Conservation (phyloP, 2,888 invertebrate species). For the Automeris io region DNA sequence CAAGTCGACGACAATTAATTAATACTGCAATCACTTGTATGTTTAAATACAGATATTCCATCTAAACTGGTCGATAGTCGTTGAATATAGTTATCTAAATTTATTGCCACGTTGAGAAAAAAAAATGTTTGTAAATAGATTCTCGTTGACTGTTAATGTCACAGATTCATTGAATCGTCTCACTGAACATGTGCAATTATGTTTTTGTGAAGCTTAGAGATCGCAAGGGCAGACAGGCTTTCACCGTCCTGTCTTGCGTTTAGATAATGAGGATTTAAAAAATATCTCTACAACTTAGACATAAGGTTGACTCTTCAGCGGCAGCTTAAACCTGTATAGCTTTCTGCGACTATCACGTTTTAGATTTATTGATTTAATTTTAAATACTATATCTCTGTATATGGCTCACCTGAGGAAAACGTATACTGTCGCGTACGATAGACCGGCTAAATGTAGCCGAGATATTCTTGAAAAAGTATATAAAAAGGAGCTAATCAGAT, state of each 20-base stretch:
- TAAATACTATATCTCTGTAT: constrained; percentile 32
- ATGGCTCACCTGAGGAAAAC: constrained; percentile 27
- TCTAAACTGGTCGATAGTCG: constrained; percentile 6
- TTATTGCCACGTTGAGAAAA: constrained; percentile 16
- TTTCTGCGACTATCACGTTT: constrained; percentile 46
- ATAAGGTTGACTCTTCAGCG: constrained; percentile 47
- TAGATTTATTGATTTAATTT: constrained; percentile 55
- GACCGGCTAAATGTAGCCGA: too few relatives aligned
- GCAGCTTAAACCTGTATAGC: constrained; percentile 34
- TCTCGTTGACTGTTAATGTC: constrained; percentile 35
- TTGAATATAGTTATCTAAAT: constrained; percentile 15
- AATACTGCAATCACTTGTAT: constrained; percentile 16
- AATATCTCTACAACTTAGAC: constrained; percentile 31
- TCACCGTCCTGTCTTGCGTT: constrained; percentile 55
- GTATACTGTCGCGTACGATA: constrained; percentile 20
- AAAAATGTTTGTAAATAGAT: constrained; percentile 21
- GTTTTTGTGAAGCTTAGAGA: constrained; percentile 57
- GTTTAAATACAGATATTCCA: constrained; percentile 16
- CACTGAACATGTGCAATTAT: constrained; percentile 57
- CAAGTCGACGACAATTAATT: constrained; percentile 30
- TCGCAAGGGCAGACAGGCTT: constrained; percentile 69
- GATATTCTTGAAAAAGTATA: too few relatives aligned
- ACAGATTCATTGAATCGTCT: constrained; percentile 52
- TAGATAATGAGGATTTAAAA: constrained; percentile 30
- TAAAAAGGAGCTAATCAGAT: too few relatives aligned